phyloP scores from a whole-genome alignment of 23 tunicate genomes.

The Corella eumyota region DNA sequence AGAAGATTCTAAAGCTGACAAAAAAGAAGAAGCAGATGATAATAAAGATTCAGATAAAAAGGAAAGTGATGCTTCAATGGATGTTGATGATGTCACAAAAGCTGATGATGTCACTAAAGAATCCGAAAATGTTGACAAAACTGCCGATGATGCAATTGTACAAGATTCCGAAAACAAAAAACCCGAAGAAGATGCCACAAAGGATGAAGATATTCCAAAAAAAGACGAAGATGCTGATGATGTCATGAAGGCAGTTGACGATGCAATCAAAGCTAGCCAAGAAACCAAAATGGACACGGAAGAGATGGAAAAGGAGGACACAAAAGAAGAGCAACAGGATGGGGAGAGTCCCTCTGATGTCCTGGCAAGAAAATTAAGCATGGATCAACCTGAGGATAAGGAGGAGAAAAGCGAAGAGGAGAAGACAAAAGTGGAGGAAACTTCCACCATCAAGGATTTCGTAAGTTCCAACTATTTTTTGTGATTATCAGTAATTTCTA shows the following conservation, averaged over 20 bases:
- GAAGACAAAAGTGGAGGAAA: constrained; percentile 5
- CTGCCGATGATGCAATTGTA: not conserved
- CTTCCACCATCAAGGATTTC: constrained; percentile 16
- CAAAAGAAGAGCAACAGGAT: not conserved
- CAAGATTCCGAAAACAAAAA: not conserved
- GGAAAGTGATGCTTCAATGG: not conserved
- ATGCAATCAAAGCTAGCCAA: not conserved
- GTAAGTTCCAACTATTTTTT: constrained; percentile 11
- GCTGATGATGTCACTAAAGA: not conserved
- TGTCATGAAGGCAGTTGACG: constrained; percentile 8
- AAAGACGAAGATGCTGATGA: constrained; percentile 8
- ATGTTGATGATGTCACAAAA: not conserved
- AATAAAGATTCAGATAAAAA: too few species aligned
- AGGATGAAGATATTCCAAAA: constrained; percentile 16
- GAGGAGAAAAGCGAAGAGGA: not conserved
- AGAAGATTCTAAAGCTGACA: constrained; percentile 1
- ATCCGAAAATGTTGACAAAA: not conserved
- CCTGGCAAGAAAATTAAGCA: constrained; percentile 27
- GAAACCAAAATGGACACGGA: constrained; percentile 10
- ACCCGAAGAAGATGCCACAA: constrained; percentile 5
- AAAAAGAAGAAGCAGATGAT: constrained; percentile 5
- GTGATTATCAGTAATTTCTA: not conserved
- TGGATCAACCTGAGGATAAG: not conserved
- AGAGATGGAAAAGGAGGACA: not conserved
- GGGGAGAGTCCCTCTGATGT: constrained; percentile 55